phyloP scores from a whole-genome alignment of 2,797 vertebrate species.

The Myotis vivesi region DNA sequence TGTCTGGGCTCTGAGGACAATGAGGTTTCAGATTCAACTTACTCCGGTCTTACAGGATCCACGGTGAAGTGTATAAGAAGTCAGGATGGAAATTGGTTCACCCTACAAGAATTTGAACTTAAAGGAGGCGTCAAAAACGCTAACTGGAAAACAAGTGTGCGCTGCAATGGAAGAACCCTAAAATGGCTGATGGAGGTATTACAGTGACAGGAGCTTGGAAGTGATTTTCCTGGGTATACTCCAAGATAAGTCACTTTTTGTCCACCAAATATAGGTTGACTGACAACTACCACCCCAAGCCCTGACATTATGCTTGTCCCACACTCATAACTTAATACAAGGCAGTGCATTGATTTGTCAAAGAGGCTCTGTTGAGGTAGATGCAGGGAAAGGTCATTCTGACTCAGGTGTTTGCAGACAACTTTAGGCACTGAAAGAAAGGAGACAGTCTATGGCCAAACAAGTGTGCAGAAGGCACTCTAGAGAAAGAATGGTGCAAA shows the following conservation, averaged over 20 bases:
- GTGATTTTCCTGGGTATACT: neutral
- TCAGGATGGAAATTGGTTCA: slow-evolving; percentile 27
- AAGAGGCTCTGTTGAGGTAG: neutral
- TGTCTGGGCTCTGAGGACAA: neutral
- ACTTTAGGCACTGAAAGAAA: neutral
- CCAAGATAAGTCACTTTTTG: neutral
- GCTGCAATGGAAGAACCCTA: neutral
- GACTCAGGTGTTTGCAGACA: neutral
- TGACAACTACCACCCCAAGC: neutral
- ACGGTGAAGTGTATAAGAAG: neutral
- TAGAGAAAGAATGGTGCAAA: neutral
- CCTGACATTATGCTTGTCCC: neutral
- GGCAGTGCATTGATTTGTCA: neutral
- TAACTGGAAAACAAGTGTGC: slow-evolving; percentile 58
- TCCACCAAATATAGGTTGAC: neutral
- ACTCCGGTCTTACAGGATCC: slow-evolving; percentile 35
- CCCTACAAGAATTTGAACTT: slow-evolving; percentile 53
- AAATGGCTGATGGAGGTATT: slow-evolving; percentile 43
- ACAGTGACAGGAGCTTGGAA: neutral
- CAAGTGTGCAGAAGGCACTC: neutral
- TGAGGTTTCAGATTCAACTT: neutral
- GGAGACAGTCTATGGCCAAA: neutral
- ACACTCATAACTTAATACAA: neutral
- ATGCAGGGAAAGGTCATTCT: neutral
- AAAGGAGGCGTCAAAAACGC: neutral